Percentiles rank a stretch among this genome's conserved stretches.
phyloP scores from a whole-genome alignment of 2,113 vertebrate genomes.

The Hydropotes inermis region DNA sequence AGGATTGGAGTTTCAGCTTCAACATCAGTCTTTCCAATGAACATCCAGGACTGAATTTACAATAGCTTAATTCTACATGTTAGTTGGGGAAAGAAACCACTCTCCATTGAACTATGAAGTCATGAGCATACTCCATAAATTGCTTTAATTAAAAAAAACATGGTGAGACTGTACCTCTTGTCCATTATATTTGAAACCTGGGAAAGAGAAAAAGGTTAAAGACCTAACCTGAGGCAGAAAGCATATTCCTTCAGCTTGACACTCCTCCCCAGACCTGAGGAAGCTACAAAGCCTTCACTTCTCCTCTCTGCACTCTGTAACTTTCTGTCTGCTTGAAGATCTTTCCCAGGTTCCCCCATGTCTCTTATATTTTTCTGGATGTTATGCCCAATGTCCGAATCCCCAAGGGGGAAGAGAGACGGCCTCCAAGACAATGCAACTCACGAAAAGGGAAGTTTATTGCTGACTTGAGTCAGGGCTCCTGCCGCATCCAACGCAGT shows the following conservation, averaged over 20 bases:
- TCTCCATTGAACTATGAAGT: conserved; percentile 46
- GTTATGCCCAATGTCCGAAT: no score
- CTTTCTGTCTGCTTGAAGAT: neutral
- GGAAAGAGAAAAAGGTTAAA: neutral
- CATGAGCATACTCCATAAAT: conserved; percentile 17
- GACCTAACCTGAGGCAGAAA: neutral
- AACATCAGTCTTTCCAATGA: no score
- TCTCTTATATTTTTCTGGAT: neutral
- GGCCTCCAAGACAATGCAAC: no score
- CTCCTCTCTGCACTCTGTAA: neutral
- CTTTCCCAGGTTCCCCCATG: neutral
- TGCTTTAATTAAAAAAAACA: conserved; percentile 22
- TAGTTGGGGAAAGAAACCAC: neutral
- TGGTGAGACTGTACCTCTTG: neutral
- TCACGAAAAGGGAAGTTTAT: no score
- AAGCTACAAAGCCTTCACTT: neutral
- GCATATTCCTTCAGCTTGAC: neutral
- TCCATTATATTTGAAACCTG: neutral
- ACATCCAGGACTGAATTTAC: neutral
- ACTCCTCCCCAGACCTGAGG: neutral
- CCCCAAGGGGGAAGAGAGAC: no score
- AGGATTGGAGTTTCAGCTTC: no score
- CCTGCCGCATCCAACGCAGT: no score
- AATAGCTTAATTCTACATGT: neutral
- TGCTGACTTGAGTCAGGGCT: no score